A percentile compares a stretch with the other conserved stretches of the same genome.
Evolutionary conservation across 2,113 vertebrate genomes (phyloP).

Genomic region (Atherinomorus stipes): DNA sequence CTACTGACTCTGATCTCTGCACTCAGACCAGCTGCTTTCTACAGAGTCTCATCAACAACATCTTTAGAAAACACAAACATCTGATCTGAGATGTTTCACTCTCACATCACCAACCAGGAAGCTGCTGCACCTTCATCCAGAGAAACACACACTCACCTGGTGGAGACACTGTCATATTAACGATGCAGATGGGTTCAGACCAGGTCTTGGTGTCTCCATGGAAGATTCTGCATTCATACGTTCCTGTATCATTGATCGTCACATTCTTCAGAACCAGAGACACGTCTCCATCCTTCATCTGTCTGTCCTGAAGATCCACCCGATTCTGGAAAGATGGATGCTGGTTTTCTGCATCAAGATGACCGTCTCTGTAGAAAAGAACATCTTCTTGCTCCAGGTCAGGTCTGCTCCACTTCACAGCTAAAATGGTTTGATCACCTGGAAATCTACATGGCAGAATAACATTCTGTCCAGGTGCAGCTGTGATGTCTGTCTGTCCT

Average conservation of each 20-base stretch:
- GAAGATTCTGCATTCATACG: not conserved
- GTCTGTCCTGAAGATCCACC: not conserved
- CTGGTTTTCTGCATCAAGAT: not conserved
- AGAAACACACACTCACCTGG: too few relatives aligned
- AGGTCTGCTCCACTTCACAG: not conserved
- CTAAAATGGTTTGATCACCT: fast-evolving
- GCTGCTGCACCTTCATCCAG: too few relatives aligned
- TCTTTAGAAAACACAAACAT: too few relatives aligned
- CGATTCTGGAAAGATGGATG: not conserved
- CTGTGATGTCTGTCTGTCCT: not conserved
- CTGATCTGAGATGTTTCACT: too few relatives aligned
- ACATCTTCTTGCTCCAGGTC: not conserved
- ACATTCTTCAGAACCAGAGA: slow-evolving; percentile 7
- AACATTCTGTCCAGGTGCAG: not conserved
- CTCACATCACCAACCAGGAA: too few relatives aligned
- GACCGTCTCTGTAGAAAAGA: not conserved
- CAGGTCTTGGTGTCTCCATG: too few relatives aligned
- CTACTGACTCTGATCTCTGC: too few relatives aligned
- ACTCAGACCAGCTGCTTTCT: too few relatives aligned
- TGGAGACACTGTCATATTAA: not conserved
- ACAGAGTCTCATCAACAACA: too few relatives aligned
- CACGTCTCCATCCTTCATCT: not conserved
- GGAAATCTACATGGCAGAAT: not conserved
- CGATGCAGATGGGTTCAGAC: not conserved
- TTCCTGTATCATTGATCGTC: not conserved